Percentiles rank a stretch among this genome's conserved stretches.
Conservation (phyloP, 2,797 vertebrate species). For the Alosa sapidissima region DNA sequence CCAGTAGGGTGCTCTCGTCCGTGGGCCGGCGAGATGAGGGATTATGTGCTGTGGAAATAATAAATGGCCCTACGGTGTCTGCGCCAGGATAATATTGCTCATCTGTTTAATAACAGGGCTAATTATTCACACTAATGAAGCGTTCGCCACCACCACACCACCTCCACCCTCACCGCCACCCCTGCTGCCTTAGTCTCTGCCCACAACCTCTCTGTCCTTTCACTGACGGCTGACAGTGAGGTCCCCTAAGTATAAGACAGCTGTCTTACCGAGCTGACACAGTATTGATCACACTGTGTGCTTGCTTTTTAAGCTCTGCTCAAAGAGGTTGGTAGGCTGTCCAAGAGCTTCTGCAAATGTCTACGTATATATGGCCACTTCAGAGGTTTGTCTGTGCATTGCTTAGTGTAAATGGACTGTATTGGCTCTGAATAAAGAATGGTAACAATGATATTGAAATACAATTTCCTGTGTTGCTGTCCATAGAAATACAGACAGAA, state of each 20-base stretch:
- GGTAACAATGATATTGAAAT: not conserved
- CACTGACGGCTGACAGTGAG: not conserved
- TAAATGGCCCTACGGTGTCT: not conserved
- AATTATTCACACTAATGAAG: conserved; percentile 39
- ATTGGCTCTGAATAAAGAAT: not conserved
- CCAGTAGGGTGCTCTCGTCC: not conserved
- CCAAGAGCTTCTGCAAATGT: not conserved
- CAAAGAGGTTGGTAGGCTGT: not conserved
- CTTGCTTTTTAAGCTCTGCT: not conserved
- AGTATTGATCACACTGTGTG: not conserved
- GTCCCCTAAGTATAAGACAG: not conserved
- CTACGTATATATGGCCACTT: no score
- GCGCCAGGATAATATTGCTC: conserved; percentile 41
- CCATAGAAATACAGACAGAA: not conserved
- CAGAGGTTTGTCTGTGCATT: not conserved
- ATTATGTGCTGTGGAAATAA: not conserved
- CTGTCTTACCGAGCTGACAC: conserved; percentile 17
- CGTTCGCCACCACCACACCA: not conserved
- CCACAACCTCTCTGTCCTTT: not conserved
- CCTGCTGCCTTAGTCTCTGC: not conserved
- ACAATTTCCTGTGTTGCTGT: not conserved
- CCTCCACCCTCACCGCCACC: not conserved
- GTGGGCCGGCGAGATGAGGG: not conserved
- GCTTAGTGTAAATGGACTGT: not conserved
- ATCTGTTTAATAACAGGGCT: conserved; percentile 38